phyloP scores from a whole-genome alignment of 2,888 invertebrate species.

The Volucella bombylans region DNA sequence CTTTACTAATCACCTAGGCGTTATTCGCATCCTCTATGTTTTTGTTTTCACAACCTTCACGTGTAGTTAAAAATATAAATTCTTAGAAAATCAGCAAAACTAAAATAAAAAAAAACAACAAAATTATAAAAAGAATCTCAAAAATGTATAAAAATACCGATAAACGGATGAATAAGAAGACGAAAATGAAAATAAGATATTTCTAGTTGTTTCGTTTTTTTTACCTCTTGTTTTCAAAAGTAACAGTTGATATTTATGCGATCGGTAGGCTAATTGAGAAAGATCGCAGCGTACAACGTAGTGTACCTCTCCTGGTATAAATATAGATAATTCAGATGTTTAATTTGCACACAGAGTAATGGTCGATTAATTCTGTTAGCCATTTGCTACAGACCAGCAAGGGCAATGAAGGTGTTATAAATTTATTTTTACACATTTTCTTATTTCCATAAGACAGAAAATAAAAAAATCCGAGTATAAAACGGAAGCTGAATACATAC shows the following conservation, averaged over 20 bases:
- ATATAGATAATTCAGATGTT: constrained; percentile 65
- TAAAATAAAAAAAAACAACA: constrained; percentile 26
- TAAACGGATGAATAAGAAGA: constrained; percentile 56
- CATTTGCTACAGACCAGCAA: constrained; percentile 48
- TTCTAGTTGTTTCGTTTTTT: constrained; percentile 46
- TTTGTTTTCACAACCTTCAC: constrained; percentile 66
- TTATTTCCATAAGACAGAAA: constrained; percentile 12
- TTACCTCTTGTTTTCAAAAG: constrained; percentile 24
- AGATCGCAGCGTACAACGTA: background rate
- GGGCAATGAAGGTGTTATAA: constrained; percentile 48
- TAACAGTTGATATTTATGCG: constrained; percentile 66
- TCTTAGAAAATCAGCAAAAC: constrained; percentile 34
- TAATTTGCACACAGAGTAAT: constrained; percentile 63
- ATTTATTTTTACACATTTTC: constrained; percentile 29
- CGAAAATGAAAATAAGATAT: constrained; percentile 61
- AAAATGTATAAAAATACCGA: constrained; percentile 69
- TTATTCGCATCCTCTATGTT: constrained; percentile 14
- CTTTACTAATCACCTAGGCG: constrained; percentile 41
- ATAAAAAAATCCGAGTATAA: constrained; percentile 5
- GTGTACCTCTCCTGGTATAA: constrained; percentile 37
- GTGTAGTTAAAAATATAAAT: constrained; percentile 51
- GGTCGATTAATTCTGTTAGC: constrained; percentile 60
- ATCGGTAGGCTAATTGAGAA: constrained; percentile 48
- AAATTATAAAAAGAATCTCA: constrained; percentile 68
- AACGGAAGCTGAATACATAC: constrained; percentile 35